Evolutionary conservation across 2,888 invertebrate genomes (phyloP).

Genomic region (Agrochola lychnidis): DNA sequence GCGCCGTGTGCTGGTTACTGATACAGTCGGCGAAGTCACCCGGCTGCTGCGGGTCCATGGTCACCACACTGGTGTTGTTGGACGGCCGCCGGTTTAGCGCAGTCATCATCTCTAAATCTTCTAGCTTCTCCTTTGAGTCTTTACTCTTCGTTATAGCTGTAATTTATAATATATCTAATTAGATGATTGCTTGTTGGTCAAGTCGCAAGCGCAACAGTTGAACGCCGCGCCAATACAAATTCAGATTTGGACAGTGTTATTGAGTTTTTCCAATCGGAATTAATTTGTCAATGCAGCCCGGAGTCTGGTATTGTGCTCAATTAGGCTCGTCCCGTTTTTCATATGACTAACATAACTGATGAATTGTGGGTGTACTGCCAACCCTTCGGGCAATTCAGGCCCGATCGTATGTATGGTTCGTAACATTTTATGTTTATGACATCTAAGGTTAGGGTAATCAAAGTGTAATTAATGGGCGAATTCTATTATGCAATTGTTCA

Average conservation of each 20-base stretch:
- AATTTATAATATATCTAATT: slow-evolving; percentile 58
- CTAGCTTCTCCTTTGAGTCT: slow-evolving; percentile 91
- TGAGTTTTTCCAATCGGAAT: not conserved
- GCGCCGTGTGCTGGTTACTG: slow-evolving; percentile 90
- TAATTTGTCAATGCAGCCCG: not conserved
- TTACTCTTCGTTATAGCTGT: slow-evolving; percentile 91
- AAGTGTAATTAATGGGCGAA: not conserved
- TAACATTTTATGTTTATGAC: slow-evolving; percentile 24
- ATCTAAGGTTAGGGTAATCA: not conserved
- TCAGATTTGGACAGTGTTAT: not conserved
- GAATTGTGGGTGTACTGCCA: not conserved
- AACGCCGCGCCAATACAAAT: not conserved
- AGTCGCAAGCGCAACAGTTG: not conserved
- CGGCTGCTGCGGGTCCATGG: slow-evolving; percentile 82
- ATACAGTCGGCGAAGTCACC: slow-evolving; percentile 91
- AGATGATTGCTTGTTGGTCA: not conserved
- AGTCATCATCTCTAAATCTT: slow-evolving; percentile 89
- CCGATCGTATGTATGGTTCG: not conserved
- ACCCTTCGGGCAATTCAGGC: not conserved
- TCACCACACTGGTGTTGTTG: slow-evolving; percentile 86
- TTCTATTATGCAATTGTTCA: slow-evolving; percentile 6
- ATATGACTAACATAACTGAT: not conserved
- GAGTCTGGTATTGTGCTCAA: not conserved
- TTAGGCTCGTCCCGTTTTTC: not conserved
- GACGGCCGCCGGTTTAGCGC: slow-evolving; percentile 84